Base-by-base conservation (phyloP, 2,797 vertebrate genomes). In the Enteromius paludinosus region DNA sequence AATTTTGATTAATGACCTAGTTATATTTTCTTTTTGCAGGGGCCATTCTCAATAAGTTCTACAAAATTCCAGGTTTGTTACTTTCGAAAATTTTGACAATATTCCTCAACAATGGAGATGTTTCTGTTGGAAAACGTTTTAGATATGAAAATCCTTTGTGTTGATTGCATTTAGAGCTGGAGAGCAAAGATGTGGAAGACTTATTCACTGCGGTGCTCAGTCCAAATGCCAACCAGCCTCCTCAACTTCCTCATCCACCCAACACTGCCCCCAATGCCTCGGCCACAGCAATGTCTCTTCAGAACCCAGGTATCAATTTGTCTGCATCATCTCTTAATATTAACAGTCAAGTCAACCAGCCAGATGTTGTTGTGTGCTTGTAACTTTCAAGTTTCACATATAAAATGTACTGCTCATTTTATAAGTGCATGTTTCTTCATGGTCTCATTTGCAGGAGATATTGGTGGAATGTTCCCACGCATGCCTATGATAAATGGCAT, bases 161-260 rank as follows among this genome's bases (percentile, higher is more conserved):
- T n/a, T 65, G 3, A 41, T 23, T 74, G n/a, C 33, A 5, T 82
- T 56, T 70, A 99, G 97, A 99, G 87, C 94, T 99, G 52, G 96
- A 97, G 91, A 97, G 98, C 65, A 99, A 98, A 87, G 98, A 99
- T 30, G 98, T 99, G 45, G 98, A 99, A 92, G 98, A 99, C 84
- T 87, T 99, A 84, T 99, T 99, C 89, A 98, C 97, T 4, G 97
- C 98, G 5, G 98, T 99, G 14, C 93, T 99, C 78, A 98, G 97
- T 90, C 97, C 98, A 81, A 90, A 87, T 25, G 78, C 94, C 35
- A 84, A 90, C 0, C 96, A 96, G 80, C 89, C 93, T 28, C 83
- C 95, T 76, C 86, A 94, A 33, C 93, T 93, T 86, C 91, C 95
- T 85, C 88, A 86, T 64, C 88, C 95, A 33, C 78, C 75, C 23